Evolutionary conservation across 2,113 vertebrate genomes (phyloP).

Genomic region (Dasyornis broadbenti): DNA sequence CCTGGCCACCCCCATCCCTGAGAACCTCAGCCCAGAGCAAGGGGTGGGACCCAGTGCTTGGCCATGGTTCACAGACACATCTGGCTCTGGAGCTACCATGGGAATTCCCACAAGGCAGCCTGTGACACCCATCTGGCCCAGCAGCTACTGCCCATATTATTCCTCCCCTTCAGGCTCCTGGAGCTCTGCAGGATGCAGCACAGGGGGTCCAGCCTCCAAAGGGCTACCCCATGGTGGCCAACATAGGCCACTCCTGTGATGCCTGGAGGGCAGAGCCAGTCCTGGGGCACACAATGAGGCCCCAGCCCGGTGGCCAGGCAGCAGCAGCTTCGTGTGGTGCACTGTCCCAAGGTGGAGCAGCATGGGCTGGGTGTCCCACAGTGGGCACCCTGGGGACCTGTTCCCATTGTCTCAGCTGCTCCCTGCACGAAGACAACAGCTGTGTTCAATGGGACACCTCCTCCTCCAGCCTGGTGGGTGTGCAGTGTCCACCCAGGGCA

Average conservation of each 20-base stretch:
- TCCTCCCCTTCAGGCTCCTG: background rate
- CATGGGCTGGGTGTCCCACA: rapidly evolving
- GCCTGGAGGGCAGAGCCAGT: background rate
- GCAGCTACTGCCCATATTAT: background rate
- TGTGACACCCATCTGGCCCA: background rate
- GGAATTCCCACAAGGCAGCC: background rate
- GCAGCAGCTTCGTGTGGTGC: rapidly evolving
- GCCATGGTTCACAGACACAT: rapidly evolving
- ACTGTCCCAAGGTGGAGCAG: background rate
- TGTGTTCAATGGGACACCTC: rapidly evolving
- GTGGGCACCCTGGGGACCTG: rapidly evolving
- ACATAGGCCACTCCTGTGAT: background rate
- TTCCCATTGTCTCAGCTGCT: too few species aligned
- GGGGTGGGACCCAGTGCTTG: background rate
- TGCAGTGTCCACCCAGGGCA: rapidly evolving
- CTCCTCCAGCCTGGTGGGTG: background rate
- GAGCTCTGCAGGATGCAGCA: background rate
- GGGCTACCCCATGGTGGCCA: background rate
- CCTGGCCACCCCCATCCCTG: background rate
- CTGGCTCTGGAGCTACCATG: background rate
- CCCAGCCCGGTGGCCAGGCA: background rate
- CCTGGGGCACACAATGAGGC: rapidly evolving
- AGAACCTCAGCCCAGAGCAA: background rate
- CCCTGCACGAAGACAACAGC: background rate
- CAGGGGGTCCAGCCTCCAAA: rapidly evolving